These are phyloP conservation scores for Apostichopus californicus DNA, from an alignment of 35 echinoderm and acorn worm genomes.

Conservation along the genomic window DNA sequence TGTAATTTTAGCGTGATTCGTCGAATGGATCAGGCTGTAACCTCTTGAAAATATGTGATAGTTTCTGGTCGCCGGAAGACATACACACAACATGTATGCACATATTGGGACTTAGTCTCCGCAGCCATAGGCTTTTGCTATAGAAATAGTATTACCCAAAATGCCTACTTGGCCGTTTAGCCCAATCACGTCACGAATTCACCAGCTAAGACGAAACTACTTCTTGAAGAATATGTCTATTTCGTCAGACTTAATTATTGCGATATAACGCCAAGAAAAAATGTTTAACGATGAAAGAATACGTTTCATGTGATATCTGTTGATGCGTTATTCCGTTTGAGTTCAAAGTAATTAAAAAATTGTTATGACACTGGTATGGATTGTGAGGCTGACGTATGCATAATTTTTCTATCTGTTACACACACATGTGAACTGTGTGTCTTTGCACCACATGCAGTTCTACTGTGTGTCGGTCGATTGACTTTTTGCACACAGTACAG, in stretches of 20 bases:
- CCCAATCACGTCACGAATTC: slow-evolving; percentile 32
- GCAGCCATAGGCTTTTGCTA: slow-evolving; percentile 4
- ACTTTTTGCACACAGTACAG: background rate
- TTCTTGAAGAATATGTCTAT: background rate
- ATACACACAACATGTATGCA: slow-evolving; percentile 9
- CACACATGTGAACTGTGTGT: slow-evolving; percentile 24
- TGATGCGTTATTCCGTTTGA: background rate
- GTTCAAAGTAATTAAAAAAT: background rate
- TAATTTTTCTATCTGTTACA: slow-evolving; percentile 30
- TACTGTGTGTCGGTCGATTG: background rate
- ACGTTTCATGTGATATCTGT: background rate
- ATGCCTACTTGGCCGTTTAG: slow-evolving; percentile 25
- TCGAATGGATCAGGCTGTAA: slow-evolving; percentile 27
- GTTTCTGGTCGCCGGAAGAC: slow-evolving; percentile 33
- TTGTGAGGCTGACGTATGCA: slow-evolving; percentile 49
- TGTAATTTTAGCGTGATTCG: slow-evolving; percentile 13
- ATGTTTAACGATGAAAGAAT: background rate
- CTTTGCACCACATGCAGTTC: background rate
- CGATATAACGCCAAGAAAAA: background rate
- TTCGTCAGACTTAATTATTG: background rate
- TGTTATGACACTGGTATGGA: background rate
- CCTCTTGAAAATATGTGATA: slow-evolving; percentile 48
- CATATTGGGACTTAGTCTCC: slow-evolving; percentile 49
- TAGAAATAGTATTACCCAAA: slow-evolving; percentile 39
- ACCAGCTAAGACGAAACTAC: background rate